Conservation (phyloP, 2,113 vertebrate genomes). For the Microcebus griseorufus region DNA sequence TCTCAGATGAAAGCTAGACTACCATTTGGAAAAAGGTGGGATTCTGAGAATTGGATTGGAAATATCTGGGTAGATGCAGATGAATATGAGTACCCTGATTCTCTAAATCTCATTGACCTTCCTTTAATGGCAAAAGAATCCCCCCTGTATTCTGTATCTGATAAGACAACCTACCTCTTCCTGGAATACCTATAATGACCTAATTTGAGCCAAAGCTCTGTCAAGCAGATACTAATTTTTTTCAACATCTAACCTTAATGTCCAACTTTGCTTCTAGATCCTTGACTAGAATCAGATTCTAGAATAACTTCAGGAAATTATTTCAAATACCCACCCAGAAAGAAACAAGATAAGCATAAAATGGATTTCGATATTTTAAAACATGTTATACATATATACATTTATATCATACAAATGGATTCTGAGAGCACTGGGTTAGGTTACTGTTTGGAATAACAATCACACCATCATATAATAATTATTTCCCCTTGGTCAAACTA, state of each 20-base stretch:
- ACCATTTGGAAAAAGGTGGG: not conserved
- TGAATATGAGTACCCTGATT: not conserved
- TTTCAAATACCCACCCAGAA: not conserved
- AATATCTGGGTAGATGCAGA: not conserved
- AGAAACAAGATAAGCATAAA: not conserved
- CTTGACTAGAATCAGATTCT: not conserved
- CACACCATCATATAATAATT: not conserved
- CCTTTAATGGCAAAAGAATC: not conserved
- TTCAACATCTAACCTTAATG: not conserved
- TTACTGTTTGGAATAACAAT: not conserved
- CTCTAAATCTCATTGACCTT: not conserved
- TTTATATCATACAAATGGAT: not conserved
- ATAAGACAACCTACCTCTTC: not conserved
- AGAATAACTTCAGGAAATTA: not conserved
- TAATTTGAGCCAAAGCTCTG: not conserved
- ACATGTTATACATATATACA: not conserved
- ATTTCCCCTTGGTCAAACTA: not conserved
- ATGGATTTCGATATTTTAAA: constrained; percentile 9
- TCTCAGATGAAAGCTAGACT: not conserved
- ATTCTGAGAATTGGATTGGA: not conserved
- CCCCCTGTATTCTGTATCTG: fast-evolving
- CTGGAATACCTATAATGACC: not conserved
- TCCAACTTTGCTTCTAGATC: not conserved
- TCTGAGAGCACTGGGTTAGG: not conserved
- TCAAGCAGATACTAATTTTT: not conserved